phyloP scores from a whole-genome alignment of 2,888 invertebrate genomes.

The Xylota sylvarum region DNA sequence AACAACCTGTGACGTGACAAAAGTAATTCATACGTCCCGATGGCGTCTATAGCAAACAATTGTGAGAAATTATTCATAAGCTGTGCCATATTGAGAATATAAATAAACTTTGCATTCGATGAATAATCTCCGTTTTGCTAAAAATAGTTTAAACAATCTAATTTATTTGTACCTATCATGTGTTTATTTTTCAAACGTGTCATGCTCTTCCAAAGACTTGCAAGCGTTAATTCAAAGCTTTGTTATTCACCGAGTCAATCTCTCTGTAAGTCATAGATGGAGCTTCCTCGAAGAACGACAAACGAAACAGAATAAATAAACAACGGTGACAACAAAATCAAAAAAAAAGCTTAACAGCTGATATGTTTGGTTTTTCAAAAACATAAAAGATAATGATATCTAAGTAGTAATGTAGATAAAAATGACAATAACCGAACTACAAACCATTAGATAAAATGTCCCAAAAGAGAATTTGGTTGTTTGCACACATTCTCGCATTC shows the following conservation, averaged over 20 bases:
- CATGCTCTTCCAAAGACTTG: slow-evolving; percentile 1
- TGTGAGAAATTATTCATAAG: slow-evolving; percentile 42
- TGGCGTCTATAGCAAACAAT: slow-evolving; percentile 50
- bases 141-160: slow-evolving; percentile 34
- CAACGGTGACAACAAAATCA: slow-evolving; percentile 1
- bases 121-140: slow-evolving; percentile 26
- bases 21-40: slow-evolving; percentile 61
- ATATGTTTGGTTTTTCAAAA: neutral
- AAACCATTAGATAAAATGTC: slow-evolving; percentile 13
- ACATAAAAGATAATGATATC: neutral
- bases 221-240: neutral
- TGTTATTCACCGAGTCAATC: neutral
- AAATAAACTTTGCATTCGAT: slow-evolving; percentile 19
- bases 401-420: slow-evolving; percentile 25
- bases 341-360: slow-evolving; percentile 31
- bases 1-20: slow-evolving; percentile 17
- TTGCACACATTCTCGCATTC: neutral
- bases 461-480: slow-evolving; percentile 1
- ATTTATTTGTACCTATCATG: neutral
- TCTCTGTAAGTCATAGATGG: neutral
- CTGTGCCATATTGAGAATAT: neutral
- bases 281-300: neutral
- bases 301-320: slow-evolving; percentile 28
- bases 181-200: slow-evolving; percentile 22
- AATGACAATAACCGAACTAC: slow-evolving; percentile 3